Conservation (phyloP, 1,140 invertebrate species). For the Eumeta japonica region DNA sequence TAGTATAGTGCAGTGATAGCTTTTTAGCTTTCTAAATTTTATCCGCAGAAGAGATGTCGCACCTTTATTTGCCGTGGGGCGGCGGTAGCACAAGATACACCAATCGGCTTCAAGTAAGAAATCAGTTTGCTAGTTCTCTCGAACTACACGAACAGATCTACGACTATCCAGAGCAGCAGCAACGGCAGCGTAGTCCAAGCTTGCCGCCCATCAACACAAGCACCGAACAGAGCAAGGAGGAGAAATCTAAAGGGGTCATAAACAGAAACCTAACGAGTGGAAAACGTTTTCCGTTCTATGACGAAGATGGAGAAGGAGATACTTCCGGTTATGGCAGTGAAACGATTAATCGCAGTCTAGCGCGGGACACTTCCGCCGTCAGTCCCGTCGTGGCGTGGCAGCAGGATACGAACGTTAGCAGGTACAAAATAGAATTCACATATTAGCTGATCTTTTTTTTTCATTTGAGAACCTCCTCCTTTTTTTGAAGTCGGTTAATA, state of each 20-base stretch:
- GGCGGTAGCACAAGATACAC: slow-evolving; percentile 42
- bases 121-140: slow-evolving; percentile 49
- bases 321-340: slow-evolving; percentile 74
- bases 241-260: slow-evolving; percentile 19
- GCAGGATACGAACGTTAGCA: slow-evolving; percentile 32
- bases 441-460: too few species aligned
- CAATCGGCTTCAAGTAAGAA: slow-evolving; percentile 43
- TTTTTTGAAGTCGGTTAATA: too few species aligned
- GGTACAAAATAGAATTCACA: slow-evolving; percentile 13
- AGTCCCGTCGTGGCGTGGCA: slow-evolving; percentile 35
- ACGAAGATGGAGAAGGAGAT: slow-evolving; percentile 65
- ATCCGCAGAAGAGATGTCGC: slow-evolving; percentile 53
- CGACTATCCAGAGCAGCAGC: slow-evolving; percentile 39
- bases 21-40: too few species aligned
- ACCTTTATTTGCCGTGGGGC: slow-evolving; percentile 47
- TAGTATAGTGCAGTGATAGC: too few species aligned
- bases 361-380: slow-evolving; percentile 22
- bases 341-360: slow-evolving; percentile 52
- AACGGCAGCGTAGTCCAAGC: slow-evolving; percentile 59
- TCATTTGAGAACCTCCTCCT: too few species aligned
- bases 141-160: slow-evolving; percentile 49
- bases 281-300: slow-evolving; percentile 48
- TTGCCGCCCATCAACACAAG: slow-evolving; percentile 60
- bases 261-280: slow-evolving; percentile 43
- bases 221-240: slow-evolving; percentile 31